phyloP scores from a whole-genome alignment of 2,113 vertebrate species.

The Gymnogyps californianus region DNA sequence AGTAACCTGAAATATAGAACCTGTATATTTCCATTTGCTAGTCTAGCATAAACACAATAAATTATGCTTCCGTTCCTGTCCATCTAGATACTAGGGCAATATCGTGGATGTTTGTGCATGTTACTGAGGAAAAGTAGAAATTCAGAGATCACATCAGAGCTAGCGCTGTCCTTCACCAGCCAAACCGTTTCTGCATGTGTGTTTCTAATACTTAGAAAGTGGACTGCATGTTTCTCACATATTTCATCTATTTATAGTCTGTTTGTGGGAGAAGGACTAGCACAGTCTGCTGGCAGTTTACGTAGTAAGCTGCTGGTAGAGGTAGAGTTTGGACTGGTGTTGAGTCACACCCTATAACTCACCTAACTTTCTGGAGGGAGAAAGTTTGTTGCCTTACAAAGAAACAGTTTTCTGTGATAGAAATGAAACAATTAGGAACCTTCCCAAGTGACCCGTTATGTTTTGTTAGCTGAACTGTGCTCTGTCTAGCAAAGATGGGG shows the following conservation, averaged over 20 bases:
- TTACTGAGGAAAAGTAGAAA: neutral
- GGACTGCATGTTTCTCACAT: neutral
- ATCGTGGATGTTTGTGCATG: neutral
- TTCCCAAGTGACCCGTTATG: neutral
- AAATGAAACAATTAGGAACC: neutral
- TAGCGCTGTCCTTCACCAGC: neutral
- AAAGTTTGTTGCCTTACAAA: neutral
- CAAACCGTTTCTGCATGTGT: neutral
- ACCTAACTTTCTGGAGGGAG: neutral
- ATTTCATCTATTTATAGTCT: neutral
- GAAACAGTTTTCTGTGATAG: neutral
- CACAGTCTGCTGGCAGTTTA: neutral
- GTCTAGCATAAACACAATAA: neutral
- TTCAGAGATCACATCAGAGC: neutral
- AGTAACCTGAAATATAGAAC: neutral
- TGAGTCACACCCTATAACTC: neutral
- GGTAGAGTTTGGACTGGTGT: neutral
- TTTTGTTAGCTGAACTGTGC: neutral
- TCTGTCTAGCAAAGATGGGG: neutral
- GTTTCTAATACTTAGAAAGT: neutral
- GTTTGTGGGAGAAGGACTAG: neutral
- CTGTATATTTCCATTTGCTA: neutral
- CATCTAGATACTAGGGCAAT: neutral
- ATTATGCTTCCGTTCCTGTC: neutral
- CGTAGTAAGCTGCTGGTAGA: neutral